Evolutionary conservation across 2,888 invertebrate species (phyloP).

Genomic region (Bellardia pandia): DNA sequence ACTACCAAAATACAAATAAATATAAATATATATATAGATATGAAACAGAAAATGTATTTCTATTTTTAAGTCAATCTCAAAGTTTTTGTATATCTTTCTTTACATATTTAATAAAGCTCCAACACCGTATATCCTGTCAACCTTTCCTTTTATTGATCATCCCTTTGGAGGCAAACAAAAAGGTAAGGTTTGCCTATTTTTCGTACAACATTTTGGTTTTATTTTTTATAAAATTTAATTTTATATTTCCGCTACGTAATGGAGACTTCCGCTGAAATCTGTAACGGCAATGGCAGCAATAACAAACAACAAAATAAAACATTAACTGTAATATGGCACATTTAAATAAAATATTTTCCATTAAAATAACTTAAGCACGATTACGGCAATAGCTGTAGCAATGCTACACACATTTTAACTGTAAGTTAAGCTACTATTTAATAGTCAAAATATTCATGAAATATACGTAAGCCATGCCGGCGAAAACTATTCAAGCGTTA

Average conservation of each 20-base stretch:
- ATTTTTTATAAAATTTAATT: slow-evolving; percentile 54
- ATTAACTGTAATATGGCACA: slow-evolving; percentile 24
- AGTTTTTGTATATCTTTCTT: background rate
- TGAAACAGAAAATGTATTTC: background rate
- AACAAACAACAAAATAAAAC: background rate
- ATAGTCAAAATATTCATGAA: slow-evolving; percentile 34
- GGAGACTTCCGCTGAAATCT: slow-evolving; percentile 46
- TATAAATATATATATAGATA: background rate
- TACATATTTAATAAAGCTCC: background rate
- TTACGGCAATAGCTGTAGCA: background rate
- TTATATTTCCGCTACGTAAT: slow-evolving; percentile 66
- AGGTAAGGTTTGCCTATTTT: slow-evolving; percentile 37
- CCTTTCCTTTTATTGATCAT: background rate
- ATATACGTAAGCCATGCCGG: background rate
- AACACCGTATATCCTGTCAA: slow-evolving; percentile 52
- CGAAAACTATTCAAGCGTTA: slow-evolving; percentile 45
- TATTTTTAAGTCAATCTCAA: background rate
- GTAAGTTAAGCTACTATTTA: background rate
- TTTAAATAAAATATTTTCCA: slow-evolving; percentile 55
- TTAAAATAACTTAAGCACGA: slow-evolving; percentile 24
- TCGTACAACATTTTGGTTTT: slow-evolving; percentile 15
- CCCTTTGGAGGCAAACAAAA: slow-evolving; percentile 1
- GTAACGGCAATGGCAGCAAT: background rate
- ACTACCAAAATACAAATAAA: too few species aligned
- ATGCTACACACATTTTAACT: slow-evolving; percentile 9